Conservation (phyloP, 2,888 invertebrate genomes). For the Pachymerium ferrugineum region DNA sequence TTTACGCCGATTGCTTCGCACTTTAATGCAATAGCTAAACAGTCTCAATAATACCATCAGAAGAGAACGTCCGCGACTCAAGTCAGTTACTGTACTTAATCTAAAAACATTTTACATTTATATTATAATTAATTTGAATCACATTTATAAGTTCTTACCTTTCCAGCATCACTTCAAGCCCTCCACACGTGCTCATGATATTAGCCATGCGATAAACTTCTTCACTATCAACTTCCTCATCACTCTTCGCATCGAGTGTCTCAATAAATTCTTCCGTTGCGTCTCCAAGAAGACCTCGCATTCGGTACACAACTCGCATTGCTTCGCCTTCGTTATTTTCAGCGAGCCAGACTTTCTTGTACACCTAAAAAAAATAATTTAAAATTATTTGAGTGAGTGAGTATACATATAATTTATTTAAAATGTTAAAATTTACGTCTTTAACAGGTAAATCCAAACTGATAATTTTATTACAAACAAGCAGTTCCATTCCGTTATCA, state of each 20-base stretch:
- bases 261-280: conserved; percentile 99
- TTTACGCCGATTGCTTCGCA: conserved; percentile 79
- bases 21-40: conserved; percentile 80
- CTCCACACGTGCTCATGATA: conserved; percentile 73
- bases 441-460: conserved; percentile 92
- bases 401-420: not conserved
- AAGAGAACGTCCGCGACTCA: conserved; percentile 78
- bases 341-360: conserved; percentile 67
- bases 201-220: conserved; percentile 87
- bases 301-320: conserved; percentile 95
- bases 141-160: conserved; percentile 40
- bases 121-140: not conserved
- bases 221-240: conserved; percentile 86
- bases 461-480: conserved; percentile 97
- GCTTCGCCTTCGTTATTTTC: conserved; percentile 84
- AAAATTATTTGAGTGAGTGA: not conserved
- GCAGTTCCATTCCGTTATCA: conserved; percentile 96
- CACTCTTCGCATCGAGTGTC: conserved; percentile 75
- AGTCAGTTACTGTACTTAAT: conserved; percentile 74
- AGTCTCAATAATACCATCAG: conserved; percentile 84
- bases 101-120: conserved; percentile 47
- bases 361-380: conserved; percentile 54
- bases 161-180: conserved; percentile 56
- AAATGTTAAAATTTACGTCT: conserved; percentile 52
- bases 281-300: conserved; percentile 95